Base-by-base conservation (phyloP, 2,113 vertebrate species). In the Dunckerocampus dactyliophorus region DNA sequence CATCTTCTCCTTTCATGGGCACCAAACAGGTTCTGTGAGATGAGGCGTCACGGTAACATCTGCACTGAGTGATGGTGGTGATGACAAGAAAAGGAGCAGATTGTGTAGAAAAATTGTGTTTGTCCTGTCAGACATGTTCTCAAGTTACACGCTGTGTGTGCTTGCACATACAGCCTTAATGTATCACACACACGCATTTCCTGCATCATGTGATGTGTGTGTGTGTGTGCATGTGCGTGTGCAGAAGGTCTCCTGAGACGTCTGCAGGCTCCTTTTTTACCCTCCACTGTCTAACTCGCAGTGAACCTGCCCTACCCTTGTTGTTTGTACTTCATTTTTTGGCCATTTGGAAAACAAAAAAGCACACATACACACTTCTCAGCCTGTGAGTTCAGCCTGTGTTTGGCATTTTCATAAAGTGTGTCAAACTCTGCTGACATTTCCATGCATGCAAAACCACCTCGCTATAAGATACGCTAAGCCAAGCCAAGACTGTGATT, bases 361-460 rank as follows among this genome's bases (percentile, higher is more conserved):
- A 2, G 24, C 16, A 8, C 24, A 14, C 24, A 12, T 28, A 61
- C 17, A n/a, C 62, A 60, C 43, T 37, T 57, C 39, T 19, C 37
- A 39, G 60, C 45, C 24, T 6, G 14, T 24, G n/a, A 19, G n/a
- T 50, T 63, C 24, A 48, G 46, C 24, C 31, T 19, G 21, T 57
- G n/a, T 19, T 3, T n/a, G 7, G 11, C 47, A 85, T 84, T 85
- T 88, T 63, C 83, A 84, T 88, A 73, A 49, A 48, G 46, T 76
- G 65, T 72, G 64, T 52, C 13, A 74, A 80, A 74, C 43, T 47
- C 54, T 50, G 20, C 49, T 45, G 50, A 51, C 43, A 79, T 85
- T 87, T 85, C 67, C 80, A 72, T 81, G 52, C 24, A 85, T 84
- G 69, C 53, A 84, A 87, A 88, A 67, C 21, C 6, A 51, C 45